Evolutionary conservation across 2,113 vertebrate genomes (phyloP).

Genomic region (Oxyura jamaicensis): DNA sequence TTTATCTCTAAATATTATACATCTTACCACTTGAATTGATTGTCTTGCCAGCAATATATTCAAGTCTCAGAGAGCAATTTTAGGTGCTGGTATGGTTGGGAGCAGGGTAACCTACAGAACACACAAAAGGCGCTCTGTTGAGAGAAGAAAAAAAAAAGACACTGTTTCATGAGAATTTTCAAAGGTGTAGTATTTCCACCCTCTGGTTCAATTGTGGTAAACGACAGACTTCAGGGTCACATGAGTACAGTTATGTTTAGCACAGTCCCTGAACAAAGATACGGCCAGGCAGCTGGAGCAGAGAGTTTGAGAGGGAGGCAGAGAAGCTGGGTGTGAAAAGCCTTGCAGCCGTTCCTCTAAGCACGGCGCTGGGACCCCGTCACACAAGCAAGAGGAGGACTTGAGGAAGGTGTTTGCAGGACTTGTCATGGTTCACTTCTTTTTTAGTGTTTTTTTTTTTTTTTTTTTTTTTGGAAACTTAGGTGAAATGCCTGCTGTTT

Average conservation of each 20-base stretch:
- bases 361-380: rapidly evolving
- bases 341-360: not conserved
- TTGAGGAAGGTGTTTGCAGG: not conserved
- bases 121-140: conserved; percentile 55
- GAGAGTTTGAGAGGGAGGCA: not conserved
- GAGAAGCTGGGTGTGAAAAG: not conserved
- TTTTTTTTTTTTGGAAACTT: not conserved
- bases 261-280: not conserved
- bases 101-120: conserved; percentile 69
- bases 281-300: not conserved
- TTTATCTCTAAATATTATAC: conserved; percentile 73
- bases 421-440: not conserved
- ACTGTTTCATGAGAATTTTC: conserved; percentile 54
- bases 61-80: conserved; percentile 73
- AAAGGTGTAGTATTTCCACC: conserved; percentile 68
- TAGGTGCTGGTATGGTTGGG: conserved; percentile 79
- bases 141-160: not conserved
- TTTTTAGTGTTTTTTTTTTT: no score
- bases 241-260: not conserved
- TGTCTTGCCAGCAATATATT: conserved; percentile 81
- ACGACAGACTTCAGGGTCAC: not conserved
- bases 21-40: conserved; percentile 76
- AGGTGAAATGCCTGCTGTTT: not conserved
- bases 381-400: not conserved
- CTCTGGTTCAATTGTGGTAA: conserved; percentile 65